phyloP scores from a whole-genome alignment of 1,140 invertebrate species.

The Zaprionus ornatus region DNA sequence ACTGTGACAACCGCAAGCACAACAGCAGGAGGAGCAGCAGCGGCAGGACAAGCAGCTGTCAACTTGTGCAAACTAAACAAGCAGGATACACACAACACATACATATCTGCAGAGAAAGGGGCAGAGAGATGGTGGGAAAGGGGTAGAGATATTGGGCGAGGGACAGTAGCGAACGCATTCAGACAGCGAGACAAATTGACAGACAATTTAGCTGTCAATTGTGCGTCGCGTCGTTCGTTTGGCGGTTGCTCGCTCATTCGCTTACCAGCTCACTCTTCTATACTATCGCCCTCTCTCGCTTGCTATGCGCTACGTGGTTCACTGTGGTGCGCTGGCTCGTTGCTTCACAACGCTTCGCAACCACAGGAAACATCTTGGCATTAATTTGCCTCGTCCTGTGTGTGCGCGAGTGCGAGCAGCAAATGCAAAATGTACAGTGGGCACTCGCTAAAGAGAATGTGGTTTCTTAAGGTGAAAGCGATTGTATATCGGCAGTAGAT shows the following conservation, averaged over 20 bases:
- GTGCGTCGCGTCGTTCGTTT: constrained; percentile 59
- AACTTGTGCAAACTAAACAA: constrained; percentile 69
- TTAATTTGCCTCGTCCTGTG: constrained; percentile 35
- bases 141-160: constrained; percentile 1
- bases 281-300: background rate
- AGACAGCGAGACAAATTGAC: constrained; percentile 79
- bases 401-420: background rate
- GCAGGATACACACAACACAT: constrained; percentile 16
- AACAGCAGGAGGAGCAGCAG: constrained; percentile 38
- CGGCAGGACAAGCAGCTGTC: constrained; percentile 63
- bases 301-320: background rate
- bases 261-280: background rate
- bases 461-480: background rate
- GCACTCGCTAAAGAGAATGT: background rate
- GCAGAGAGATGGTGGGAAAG: background rate
- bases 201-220: constrained; percentile 81
- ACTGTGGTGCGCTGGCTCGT: constrained; percentile 1
- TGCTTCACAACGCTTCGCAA: background rate
- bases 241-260: constrained; percentile 27
- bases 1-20: constrained; percentile 23
- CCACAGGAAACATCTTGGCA: constrained; percentile 52
- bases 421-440: constrained; percentile 44
- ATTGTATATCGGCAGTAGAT: background rate
- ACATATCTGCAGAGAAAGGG: background rate
- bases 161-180: constrained; percentile 56